Evolutionary conservation across 2,888 invertebrate genomes (phyloP), one percentile per base, ranked within the genome.

Genomic region (Cataglyphis rosenhaueri): DNA sequence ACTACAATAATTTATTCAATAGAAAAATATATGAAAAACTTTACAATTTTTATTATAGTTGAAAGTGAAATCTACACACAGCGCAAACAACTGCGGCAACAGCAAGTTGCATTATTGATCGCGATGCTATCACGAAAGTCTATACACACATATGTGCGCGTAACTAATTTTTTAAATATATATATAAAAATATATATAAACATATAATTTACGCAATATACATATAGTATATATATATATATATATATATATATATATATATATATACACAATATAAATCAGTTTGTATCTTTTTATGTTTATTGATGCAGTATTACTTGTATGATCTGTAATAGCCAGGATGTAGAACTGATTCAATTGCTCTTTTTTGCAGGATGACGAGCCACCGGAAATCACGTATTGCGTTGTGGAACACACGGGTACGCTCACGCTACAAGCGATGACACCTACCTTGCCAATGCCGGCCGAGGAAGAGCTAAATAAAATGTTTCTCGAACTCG

Each of bases 331-430:
- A 55, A 76, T 44, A 10, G 35, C 8, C 41, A 32, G 12, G 38
- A 78, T 25, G 12, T n/a, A 29, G 29, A 52, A 44, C 21, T 65
- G 32, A 66, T 35, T 29, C 18, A 12, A 57, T 55, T 62, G 38
- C 57, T 62, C 12, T 68, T 84, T 86, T 78, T 91, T 90, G 85
- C 95, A 98, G 98, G 97, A 98, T 96, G 98, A 98, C 94, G 98
- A 98, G 95, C 98, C 98, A 21, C 99, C 99, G 85, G 99, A 99
- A 96, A 99, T 99, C 94, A 98, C 98, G 70, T 98, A 98, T 95
- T 98, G 98, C 94, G 98, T 98, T 94, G 98, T 98, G 93, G 98
- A 98, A 92, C 98, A 98, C 90, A 97, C 97, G 85, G 97, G 97
- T 15, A 97, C 97, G 8, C 96, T 98, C 93, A 97, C 97, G 87